Percentiles rank a stretch among this genome's conserved stretches.
Conservation (phyloP, 2,888 invertebrate genomes). For the Eilema caniola region DNA sequence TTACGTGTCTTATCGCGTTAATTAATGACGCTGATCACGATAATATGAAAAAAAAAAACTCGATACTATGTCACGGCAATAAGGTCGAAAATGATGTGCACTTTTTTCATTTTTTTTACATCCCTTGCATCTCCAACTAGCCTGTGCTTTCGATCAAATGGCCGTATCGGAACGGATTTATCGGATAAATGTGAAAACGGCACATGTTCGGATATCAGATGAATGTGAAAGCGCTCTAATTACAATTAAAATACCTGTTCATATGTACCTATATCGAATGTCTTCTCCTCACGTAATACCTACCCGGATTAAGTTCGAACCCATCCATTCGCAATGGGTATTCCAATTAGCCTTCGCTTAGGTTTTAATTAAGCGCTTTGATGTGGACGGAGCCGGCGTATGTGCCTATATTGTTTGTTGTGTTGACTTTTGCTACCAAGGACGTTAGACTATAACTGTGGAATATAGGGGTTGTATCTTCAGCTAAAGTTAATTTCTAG, state of each 20-base stretch:
- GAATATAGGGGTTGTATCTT: not conserved
- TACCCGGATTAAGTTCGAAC: not conserved
- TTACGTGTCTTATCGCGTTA: too few species aligned
- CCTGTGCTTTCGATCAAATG: too few species aligned
- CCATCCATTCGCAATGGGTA: not conserved
- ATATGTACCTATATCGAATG: not conserved
- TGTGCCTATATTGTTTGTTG: conserved; percentile 11
- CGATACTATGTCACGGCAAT: too few species aligned
- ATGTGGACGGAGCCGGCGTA: conserved; percentile 24
- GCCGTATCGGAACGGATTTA: too few species aligned
- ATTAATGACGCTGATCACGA: too few species aligned
- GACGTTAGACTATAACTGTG: not conserved
- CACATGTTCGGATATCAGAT: too few species aligned
- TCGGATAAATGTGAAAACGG: too few species aligned
- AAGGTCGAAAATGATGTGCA: too few species aligned
- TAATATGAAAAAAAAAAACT: too few species aligned
- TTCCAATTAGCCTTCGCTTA: conserved; percentile 35
- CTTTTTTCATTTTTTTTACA: too few species aligned
- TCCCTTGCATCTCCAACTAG: too few species aligned
- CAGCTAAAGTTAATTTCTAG: not conserved
- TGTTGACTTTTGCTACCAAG: not conserved
- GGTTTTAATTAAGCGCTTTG: conserved; percentile 45
- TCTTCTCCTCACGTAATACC: not conserved
- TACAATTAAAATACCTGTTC: not conserved
- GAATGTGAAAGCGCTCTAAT: too few species aligned